phyloP scores from a whole-genome alignment of 2,113 vertebrate species.

The Cinclus mexicanus region DNA sequence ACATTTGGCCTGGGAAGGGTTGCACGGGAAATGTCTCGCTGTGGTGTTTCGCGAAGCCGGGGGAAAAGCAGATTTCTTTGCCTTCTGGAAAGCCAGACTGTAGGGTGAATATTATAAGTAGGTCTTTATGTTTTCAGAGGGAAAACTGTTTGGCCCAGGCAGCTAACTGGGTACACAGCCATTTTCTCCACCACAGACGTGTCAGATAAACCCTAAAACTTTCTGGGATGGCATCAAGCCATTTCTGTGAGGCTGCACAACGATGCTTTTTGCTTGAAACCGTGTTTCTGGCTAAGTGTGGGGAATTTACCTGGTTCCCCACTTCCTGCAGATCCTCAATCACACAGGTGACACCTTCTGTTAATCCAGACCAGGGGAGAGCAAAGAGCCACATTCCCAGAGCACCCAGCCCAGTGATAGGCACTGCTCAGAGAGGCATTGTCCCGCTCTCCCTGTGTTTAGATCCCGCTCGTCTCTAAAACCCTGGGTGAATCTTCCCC shows the following conservation, averaged over 20 bases:
- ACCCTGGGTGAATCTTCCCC: not conserved
- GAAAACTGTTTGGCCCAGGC: not conserved
- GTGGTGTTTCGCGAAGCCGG: not conserved
- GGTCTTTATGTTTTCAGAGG: not conserved
- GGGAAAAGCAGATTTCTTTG: not conserved
- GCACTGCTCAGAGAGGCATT: not conserved
- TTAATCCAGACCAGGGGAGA: not conserved
- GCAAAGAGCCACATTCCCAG: not conserved
- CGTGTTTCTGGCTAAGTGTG: not conserved
- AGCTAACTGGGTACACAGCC: not conserved
- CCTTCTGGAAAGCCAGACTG: not conserved
- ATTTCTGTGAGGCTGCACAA: not conserved
- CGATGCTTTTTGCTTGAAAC: not conserved
- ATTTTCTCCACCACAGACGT: rapidly evolving
- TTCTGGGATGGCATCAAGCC: not conserved
- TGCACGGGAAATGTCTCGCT: not conserved
- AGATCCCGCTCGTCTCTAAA: not conserved
- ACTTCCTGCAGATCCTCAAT: not conserved
- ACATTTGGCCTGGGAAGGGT: conserved; percentile 40
- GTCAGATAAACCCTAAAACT: not conserved
- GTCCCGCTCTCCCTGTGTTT: not conserved
- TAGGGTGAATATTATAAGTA: not conserved
- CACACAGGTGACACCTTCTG: not conserved
- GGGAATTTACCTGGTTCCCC: not conserved
- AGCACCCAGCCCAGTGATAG: not conserved